Evolutionary conservation across 2,888 invertebrate species (phyloP).

Genomic region (Apamea epomidion): DNA sequence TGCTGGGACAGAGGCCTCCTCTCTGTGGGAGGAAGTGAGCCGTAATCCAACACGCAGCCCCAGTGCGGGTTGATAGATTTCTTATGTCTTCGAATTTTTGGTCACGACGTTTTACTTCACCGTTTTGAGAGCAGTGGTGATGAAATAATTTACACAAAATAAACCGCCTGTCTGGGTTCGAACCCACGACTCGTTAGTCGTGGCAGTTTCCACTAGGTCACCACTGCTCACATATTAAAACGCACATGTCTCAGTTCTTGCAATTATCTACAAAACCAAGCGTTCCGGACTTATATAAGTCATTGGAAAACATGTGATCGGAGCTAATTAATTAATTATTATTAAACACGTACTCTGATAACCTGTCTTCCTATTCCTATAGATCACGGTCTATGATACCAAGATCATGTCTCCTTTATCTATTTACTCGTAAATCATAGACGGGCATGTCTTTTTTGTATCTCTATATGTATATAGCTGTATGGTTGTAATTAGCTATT

Average conservation of each 20-base stretch:
- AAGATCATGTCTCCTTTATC: slow-evolving; percentile 60
- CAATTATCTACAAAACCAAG: neutral
- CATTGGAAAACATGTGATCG: slow-evolving; percentile 48
- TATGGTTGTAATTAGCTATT: neutral
- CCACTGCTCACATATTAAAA: neutral
- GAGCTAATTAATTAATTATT: slow-evolving; percentile 56
- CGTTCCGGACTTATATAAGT: neutral
- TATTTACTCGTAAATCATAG: slow-evolving; percentile 30
- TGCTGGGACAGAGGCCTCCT: neutral
- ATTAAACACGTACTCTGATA: slow-evolving; percentile 67
- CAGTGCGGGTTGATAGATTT: neutral
- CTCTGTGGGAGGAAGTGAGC: neutral
- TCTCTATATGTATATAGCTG: neutral
- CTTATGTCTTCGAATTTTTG: neutral
- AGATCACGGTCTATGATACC: slow-evolving; percentile 67
- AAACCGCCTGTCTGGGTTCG: neutral
- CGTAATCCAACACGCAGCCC: neutral
- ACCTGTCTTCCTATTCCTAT: slow-evolving; percentile 62
- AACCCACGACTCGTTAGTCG: neutral
- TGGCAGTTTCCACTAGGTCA: neutral
- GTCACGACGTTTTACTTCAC: neutral
- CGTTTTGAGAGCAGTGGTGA: neutral
- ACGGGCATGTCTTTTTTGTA: neutral
- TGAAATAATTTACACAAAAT: neutral
- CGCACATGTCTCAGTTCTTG: neutral